Evolutionary conservation across 2,888 invertebrate species (phyloP).

Genomic region (Cotesia congregata): DNA sequence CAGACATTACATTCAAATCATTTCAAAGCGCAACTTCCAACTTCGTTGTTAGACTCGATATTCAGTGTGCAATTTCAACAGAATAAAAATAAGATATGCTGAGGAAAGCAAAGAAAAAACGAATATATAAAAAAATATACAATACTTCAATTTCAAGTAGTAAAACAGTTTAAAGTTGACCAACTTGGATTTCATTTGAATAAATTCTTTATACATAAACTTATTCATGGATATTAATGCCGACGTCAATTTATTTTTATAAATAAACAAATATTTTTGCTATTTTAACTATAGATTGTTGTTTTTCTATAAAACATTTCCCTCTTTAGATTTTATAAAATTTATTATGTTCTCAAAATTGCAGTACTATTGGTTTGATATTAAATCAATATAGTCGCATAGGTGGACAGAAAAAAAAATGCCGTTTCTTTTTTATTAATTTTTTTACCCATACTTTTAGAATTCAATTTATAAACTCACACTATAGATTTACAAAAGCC

Average conservation of each 20-base stretch:
- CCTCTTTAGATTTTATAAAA: background rate
- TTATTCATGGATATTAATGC: background rate
- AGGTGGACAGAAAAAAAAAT: background rate
- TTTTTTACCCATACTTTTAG: background rate
- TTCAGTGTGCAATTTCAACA: background rate
- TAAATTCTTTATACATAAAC: background rate
- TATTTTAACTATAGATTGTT: background rate
- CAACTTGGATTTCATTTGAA: background rate
- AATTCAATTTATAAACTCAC: conserved; percentile 13
- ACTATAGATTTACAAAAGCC: conserved; percentile 5
- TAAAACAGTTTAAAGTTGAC: background rate
- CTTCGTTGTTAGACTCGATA: background rate
- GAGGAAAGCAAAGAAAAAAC: background rate
- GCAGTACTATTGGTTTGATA: background rate
- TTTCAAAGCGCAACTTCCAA: background rate
- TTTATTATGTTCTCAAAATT: background rate
- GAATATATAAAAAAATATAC: background rate
- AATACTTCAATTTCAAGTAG: background rate
- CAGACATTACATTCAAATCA: conserved; percentile 21
- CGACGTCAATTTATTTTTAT: background rate
- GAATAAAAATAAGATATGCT: background rate
- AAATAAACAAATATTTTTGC: background rate
- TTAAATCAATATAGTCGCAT: background rate
- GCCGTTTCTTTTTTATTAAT: background rate
- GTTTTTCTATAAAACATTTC: background rate